Base-by-base conservation (phyloP, 2,113 vertebrate genomes). In the Rhinolophus ferrumequinum region DNA sequence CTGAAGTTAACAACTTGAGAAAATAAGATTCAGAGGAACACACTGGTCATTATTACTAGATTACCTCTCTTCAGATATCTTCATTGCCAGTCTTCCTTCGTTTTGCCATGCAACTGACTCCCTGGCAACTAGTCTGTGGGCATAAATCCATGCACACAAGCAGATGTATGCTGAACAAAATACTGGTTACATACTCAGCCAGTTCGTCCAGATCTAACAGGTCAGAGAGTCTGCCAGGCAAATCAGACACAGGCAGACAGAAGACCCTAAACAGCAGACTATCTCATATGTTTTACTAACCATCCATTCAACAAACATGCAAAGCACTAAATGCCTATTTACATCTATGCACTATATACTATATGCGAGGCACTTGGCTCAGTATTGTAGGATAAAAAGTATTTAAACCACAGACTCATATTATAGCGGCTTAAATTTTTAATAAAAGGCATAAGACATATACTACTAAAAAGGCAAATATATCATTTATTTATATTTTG, bases 21-120 rank as follows among this genome's bases (percentile, higher is more conserved):
- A 89, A 90, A 92, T 44, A 86, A 86, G 76, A 91, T 8, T 77
- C 62, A 67, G 84, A 95, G 38, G 60, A 89, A 75, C 66, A 44
- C 24, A 15, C 0, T 13, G 21, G 87, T 30, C 28, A 62, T 66
- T 56, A 30, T 72, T 94, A 73, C 52, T 60, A 73, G 58, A 72
- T 76, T 35, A 76, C 24, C 33, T 92, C 83, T 92, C 54, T 22
- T 5, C 7, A 66, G 56, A 38, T 19, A n/a, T 19, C n/a, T 54
- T 77, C 35, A 9, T 18, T 22, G 6, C 56, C 28, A 44, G 15
- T 18, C 50, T 58, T 41, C 69, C 67, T 72, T 90, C 26, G 18
- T 56, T 10, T 75, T 69, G 80, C 41, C 60, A 64, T 9, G 15
- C 41, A 38, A 24, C 38, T 38, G 67, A 28, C 62, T 54, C 28